Evolutionary conservation across 2,797 vertebrate genomes (phyloP).

Genomic region (Lates japonicus): DNA sequence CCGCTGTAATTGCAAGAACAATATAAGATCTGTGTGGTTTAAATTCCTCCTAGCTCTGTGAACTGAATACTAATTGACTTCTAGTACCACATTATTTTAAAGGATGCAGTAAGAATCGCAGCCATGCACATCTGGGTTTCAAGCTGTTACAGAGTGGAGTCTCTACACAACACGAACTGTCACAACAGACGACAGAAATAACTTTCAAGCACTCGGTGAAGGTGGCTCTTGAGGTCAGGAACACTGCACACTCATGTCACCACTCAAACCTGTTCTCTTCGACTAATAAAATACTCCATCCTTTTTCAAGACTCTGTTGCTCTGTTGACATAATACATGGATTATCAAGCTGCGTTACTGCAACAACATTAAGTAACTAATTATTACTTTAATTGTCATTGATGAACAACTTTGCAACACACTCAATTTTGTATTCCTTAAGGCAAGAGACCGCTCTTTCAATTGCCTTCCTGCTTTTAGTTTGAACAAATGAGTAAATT

Average conservation of each 20-base stretch:
- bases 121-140: not conserved
- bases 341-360: not conserved
- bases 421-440: conserved; percentile 18
- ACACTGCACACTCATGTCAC: not conserved
- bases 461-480: conserved; percentile 12
- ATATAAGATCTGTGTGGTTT: not conserved
- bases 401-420: conserved; percentile 21
- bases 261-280: not conserved
- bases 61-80: not conserved
- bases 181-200: not conserved
- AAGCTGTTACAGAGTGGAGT: not conserved
- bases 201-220: not conserved
- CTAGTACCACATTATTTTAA: not conserved
- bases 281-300: not conserved
- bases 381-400: conserved; percentile 33
- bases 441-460: conserved; percentile 26
- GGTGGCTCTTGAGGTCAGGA: not conserved
- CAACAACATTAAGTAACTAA: conserved; percentile 19
- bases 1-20: not conserved
- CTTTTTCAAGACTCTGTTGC: not conserved
- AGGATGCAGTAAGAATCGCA: not conserved
- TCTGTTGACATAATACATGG: conserved; percentile 3
- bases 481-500: conserved; percentile 43
- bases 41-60: not conserved
- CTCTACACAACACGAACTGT: not conserved